Evolutionary conservation across 2,797 vertebrate genomes (phyloP).

Genomic region (Lindbergichthys nudifrons): DNA sequence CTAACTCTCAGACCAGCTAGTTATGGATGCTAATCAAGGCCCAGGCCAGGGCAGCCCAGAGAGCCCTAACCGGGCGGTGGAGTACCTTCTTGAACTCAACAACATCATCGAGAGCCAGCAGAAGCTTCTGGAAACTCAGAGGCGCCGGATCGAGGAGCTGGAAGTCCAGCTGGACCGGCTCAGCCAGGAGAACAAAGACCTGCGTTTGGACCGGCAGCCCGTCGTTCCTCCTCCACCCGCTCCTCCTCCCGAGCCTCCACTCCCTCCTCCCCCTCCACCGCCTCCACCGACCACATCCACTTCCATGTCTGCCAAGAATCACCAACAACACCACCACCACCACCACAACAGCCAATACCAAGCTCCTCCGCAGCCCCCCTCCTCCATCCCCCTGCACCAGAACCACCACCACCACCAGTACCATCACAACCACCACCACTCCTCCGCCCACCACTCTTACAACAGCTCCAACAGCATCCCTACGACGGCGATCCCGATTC

Average conservation of each 20-base stretch:
- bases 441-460: conserved; percentile 64
- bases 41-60: conserved; percentile 81
- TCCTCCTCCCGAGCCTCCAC: conserved; percentile 68
- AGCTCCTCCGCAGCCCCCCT: conserved; percentile 50
- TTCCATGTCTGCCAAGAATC: conserved; percentile 59
- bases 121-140: conserved; percentile 92
- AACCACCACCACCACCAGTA: conserved; percentile 64
- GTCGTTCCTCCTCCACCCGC: conserved; percentile 58
- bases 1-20: conserved; percentile 32
- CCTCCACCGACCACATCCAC: conserved; percentile 60
- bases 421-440: conserved; percentile 56
- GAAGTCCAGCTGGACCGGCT: conserved; percentile 92
- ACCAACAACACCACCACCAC: conserved; percentile 29
- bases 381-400: conserved; percentile 66
- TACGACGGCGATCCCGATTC: conserved; percentile 28
- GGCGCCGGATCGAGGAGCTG: conserved; percentile 91
- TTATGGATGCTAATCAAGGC: conserved; percentile 78
- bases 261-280: conserved; percentile 74
- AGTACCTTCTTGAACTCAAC: conserved; percentile 95
- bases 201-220: conserved; percentile 85
- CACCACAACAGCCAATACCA: conserved; percentile 72
- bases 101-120: conserved; percentile 96
- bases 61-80: conserved; percentile 92
- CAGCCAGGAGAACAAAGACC: conserved; percentile 92
- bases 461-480: conserved; percentile 67